Conservation (phyloP, 2,113 vertebrate genomes). For the Hystrix cristata region DNA sequence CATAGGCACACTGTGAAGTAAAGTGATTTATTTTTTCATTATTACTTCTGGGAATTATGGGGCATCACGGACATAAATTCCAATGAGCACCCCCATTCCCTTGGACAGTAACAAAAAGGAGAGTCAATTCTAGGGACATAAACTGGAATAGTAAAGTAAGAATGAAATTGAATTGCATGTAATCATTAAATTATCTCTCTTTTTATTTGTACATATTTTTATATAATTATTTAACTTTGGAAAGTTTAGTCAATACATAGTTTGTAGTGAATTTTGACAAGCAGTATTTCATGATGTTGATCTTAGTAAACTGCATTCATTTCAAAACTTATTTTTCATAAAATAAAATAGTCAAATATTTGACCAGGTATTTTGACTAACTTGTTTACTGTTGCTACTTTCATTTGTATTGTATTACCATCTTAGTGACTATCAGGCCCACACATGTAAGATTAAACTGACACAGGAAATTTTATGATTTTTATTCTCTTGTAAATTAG, state of each 20-base stretch:
- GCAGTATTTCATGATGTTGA: neutral
- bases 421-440: neutral
- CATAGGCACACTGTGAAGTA: slow-evolving; percentile 69
- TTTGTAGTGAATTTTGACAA: neutral
- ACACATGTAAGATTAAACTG: neutral
- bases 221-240: neutral
- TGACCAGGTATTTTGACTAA: neutral
- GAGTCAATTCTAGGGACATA: slow-evolving; percentile 63
- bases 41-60: slow-evolving; percentile 77
- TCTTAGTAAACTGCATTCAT: neutral
- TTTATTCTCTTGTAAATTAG: neutral
- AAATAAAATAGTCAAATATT: neutral
- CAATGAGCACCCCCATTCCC: neutral
- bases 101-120: slow-evolving; percentile 59
- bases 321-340: neutral
- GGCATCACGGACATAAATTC: slow-evolving; percentile 64
- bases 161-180: slow-evolving; percentile 22
- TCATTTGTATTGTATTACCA: neutral
- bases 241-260: neutral
- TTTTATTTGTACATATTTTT: slow-evolving; percentile 16
- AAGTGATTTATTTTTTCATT: slow-evolving; percentile 80
- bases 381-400: neutral
- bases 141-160: slow-evolving; percentile 17
- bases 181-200: slow-evolving; percentile 33
- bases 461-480: neutral